A percentile compares a stretch with the other conserved stretches of the same genome.
Evolutionary conservation across 1,140 invertebrate genomes (phyloP).

Genomic region (Meloidogyne floridensis): DNA sequence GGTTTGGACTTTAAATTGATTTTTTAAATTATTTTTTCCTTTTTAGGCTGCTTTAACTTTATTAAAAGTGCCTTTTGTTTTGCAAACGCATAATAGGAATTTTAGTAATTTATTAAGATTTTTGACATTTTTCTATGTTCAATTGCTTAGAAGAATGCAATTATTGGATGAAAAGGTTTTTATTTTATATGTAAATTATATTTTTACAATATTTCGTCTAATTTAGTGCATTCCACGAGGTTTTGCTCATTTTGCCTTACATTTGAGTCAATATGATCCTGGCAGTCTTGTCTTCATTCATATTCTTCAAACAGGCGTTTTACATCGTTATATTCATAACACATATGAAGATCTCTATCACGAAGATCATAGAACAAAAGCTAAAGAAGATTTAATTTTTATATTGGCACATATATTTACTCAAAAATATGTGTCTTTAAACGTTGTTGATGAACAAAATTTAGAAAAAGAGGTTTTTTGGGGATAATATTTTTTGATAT

Average conservation of each 20-base stretch:
- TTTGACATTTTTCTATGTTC: conserved; percentile 60
- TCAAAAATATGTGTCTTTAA: conserved; percentile 42
- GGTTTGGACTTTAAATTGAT: background rate
- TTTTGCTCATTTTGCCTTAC: conserved; percentile 58
- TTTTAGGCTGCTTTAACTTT: conserved; percentile 57
- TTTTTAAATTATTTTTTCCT: background rate
- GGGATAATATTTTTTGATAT: background rate
- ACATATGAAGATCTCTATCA: conserved; percentile 21
- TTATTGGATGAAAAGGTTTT: conserved; percentile 54
- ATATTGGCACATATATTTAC: conserved; percentile 63
- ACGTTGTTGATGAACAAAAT: conserved; percentile 24
- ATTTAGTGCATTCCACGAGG: conserved; percentile 54
- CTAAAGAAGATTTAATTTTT: conserved; percentile 44
- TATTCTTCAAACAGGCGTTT: conserved; percentile 56
- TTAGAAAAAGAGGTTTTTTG: conserved; percentile 27
- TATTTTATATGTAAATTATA: background rate
- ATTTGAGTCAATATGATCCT: conserved; percentile 54
- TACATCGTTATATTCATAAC: conserved; percentile 52
- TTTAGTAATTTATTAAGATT: conserved; percentile 48
- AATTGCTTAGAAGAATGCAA: conserved; percentile 57
- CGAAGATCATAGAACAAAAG: conserved; percentile 29
- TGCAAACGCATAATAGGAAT: conserved; percentile 44
- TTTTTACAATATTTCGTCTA: conserved; percentile 11
- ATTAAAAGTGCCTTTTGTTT: conserved; percentile 52
- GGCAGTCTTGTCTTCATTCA: conserved; percentile 62